phyloP scores from a whole-genome alignment of 1,140 invertebrate species.

The Orchestia grillus region DNA sequence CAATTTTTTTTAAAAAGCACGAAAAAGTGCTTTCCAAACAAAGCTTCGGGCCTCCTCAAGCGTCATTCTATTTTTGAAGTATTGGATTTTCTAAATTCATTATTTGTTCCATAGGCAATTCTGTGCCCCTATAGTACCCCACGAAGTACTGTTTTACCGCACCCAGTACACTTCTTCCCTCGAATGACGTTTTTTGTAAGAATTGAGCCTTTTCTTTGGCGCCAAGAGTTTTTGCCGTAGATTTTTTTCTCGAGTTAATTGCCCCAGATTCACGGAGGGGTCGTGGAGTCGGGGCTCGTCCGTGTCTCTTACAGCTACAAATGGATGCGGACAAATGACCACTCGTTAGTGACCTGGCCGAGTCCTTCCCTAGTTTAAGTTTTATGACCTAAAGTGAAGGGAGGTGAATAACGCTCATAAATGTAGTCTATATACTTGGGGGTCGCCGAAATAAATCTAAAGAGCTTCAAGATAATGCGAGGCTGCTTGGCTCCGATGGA shows the following conservation, averaged over 20 bases:
- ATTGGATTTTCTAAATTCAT: no score
- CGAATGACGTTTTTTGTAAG: background rate
- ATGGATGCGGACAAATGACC: slow-evolving; percentile 42
- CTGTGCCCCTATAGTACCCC: background rate
- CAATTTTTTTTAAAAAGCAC: no score
- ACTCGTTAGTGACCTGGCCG: slow-evolving; percentile 9
- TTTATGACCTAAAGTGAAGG: slow-evolving; percentile 44
- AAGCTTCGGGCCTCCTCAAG: no score
- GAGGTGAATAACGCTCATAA: slow-evolving; percentile 9
- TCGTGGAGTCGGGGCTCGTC: background rate
- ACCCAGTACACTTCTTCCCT: background rate
- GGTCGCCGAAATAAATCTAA: background rate
- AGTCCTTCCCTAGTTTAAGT: slow-evolving; percentile 19
- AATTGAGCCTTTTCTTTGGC: background rate
- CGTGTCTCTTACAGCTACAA: background rate
- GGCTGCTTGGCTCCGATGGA: background rate
- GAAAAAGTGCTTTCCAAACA: no score
- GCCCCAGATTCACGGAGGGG: background rate
- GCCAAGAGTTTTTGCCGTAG: background rate
- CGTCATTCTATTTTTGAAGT: no score
- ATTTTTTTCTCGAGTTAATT: background rate
- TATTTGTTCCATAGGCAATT: no score
- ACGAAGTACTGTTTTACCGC: background rate
- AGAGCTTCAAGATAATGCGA: background rate
- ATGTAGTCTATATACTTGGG: slow-evolving; percentile 15